These are phyloP conservation scores for Mycteria americana DNA, from an alignment of 2,797 vertebrate species.

Conservation along the genomic window DNA sequence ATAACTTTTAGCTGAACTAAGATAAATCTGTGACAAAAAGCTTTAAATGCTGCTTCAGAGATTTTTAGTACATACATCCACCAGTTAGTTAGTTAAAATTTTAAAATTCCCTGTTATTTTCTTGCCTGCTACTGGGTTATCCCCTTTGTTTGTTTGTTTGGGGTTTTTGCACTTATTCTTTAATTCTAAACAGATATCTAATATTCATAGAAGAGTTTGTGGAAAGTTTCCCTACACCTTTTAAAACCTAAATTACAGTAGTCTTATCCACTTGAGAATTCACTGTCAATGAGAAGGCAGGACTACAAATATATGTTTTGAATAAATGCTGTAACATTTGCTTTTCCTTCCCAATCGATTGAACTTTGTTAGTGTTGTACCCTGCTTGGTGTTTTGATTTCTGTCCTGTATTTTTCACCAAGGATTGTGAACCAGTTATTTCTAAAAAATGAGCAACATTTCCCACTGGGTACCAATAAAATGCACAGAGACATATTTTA, in stretches of 20 bases:
- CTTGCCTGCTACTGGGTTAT: background rate
- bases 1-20: background rate
- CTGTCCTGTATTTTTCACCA: constrained; percentile 14
- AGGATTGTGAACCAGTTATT: constrained; percentile 63
- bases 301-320: background rate
- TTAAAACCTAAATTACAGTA: background rate
- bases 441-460: constrained; percentile 66
- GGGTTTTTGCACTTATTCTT: background rate
- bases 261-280: background rate
- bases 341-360: background rate
- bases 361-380: background rate
- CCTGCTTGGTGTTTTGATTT: constrained; percentile 7
- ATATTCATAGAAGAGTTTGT: background rate
- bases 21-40: background rate
- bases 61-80: background rate
- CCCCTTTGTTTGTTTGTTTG: background rate
- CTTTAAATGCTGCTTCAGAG: background rate
- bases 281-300: background rate
- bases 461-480: constrained; percentile 64
- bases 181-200: background rate
- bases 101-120: background rate
- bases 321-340: background rate
- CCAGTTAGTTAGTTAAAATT: background rate
- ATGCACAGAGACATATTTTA: constrained; percentile 71
- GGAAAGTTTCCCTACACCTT: background rate